These are phyloP conservation scores for Thermophis baileyi DNA, from an alignment of 2,113 vertebrate species.

Conservation along the genomic window DNA sequence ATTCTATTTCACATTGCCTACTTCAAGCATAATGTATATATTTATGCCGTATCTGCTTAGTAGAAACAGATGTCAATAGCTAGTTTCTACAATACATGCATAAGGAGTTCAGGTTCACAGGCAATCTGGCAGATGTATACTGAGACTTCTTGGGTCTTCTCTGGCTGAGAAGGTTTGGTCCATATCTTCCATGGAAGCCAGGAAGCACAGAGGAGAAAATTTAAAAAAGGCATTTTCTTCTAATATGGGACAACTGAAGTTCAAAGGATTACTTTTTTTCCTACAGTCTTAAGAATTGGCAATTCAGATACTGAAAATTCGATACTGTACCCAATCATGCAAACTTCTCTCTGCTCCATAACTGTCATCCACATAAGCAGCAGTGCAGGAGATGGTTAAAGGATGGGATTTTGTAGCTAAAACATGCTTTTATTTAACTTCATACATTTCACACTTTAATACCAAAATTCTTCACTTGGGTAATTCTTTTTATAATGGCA, in stretches of 20 bases:
- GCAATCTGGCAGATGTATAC: not conserved
- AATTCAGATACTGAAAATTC: not conserved
- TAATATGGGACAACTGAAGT: not conserved
- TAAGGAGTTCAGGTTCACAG: not conserved
- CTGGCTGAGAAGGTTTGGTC: not conserved
- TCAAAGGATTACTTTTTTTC: not conserved
- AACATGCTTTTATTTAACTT: not conserved
- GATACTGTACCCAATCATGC: not conserved
- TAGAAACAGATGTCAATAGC: not conserved
- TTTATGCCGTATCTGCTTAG: not conserved
- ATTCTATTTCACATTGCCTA: conserved; percentile 23
- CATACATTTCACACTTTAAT: not conserved
- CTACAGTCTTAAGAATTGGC: not conserved
- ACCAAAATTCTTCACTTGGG: not conserved
- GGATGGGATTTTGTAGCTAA: not conserved
- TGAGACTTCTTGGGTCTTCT: not conserved
- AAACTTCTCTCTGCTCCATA: not conserved
- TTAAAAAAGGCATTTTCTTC: too few species aligned
- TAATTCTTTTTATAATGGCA: not conserved
- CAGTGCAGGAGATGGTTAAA: not conserved
- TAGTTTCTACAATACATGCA: not conserved
- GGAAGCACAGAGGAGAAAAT: not conserved
- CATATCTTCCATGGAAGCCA: not conserved
- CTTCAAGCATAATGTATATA: conserved; percentile 19
- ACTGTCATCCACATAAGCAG: not conserved